Evolutionary conservation across 2,113 vertebrate genomes (phyloP).

Genomic region (Rhinoderma darwinii): DNA sequence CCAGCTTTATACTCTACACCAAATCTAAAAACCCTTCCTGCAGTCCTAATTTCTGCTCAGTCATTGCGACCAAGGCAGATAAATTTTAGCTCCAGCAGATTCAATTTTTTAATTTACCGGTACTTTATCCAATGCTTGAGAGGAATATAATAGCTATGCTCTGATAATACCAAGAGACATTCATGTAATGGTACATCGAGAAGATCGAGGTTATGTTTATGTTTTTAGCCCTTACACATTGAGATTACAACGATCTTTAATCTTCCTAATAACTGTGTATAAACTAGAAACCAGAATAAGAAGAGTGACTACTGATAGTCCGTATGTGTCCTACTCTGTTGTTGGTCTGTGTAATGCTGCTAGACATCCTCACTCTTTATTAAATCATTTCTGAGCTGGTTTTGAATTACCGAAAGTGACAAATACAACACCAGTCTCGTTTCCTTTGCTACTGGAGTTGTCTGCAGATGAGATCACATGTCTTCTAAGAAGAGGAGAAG

Average conservation of each 20-base stretch:
- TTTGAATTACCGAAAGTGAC: slow-evolving; percentile 77
- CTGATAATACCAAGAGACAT: background rate
- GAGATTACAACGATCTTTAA: background rate
- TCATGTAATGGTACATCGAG: background rate
- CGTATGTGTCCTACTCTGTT: background rate
- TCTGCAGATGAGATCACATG: slow-evolving; percentile 68
- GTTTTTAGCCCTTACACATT: background rate
- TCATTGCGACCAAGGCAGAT: background rate
- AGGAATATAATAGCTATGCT: background rate
- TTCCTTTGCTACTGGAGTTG: slow-evolving; percentile 64
- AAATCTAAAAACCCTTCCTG: background rate
- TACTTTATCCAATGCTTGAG: background rate
- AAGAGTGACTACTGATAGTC: background rate
- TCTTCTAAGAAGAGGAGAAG: slow-evolving; percentile 72
- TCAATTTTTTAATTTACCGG: background rate
- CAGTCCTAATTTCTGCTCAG: background rate
- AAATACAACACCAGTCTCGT: slow-evolving; percentile 75
- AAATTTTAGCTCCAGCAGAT: background rate
- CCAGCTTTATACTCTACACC: background rate
- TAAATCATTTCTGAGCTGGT: slow-evolving; percentile 60
- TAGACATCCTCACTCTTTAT: too few species aligned
- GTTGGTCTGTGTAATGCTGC: background rate
- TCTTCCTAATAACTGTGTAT: background rate
- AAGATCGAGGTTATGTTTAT: background rate
- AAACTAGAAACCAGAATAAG: background rate